phyloP scores from a whole-genome alignment of 1,140 invertebrate species.

The Drosophila arizonae region DNA sequence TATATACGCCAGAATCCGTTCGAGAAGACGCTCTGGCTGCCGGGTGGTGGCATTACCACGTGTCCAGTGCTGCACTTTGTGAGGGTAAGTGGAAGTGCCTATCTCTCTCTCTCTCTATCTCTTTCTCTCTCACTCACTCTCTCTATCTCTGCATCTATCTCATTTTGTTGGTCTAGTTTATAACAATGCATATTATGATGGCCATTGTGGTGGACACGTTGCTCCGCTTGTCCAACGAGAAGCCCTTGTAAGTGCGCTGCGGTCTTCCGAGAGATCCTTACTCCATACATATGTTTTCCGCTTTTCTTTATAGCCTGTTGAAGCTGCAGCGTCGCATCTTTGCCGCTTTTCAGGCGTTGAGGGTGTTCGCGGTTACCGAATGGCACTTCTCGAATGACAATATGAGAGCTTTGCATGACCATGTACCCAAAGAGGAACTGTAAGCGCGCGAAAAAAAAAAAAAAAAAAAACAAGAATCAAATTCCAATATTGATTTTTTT shows the following conservation, averaged over 20 bases:
- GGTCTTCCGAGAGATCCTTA: not conserved
- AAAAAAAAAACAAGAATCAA: not conserved
- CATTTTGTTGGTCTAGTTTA: conserved; percentile 47
- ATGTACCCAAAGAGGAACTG: conserved; percentile 86
- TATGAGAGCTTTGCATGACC: conserved; percentile 85
- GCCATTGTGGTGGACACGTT: conserved; percentile 68
- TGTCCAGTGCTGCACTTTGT: conserved; percentile 84
- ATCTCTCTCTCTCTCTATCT: not conserved
- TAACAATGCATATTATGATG: conserved; percentile 70
- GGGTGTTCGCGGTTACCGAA: conserved; percentile 91
- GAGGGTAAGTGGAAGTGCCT: conserved; percentile 69
- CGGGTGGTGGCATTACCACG: conserved; percentile 84
- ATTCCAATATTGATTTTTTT: too few species aligned
- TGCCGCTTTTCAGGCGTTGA: conserved; percentile 88
- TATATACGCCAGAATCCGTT: conserved; percentile 85
- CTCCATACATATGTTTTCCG: not conserved
- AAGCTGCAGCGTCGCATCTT: conserved; percentile 91
- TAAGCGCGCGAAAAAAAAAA: conserved; percentile 57
- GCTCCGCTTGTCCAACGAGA: conserved; percentile 85
- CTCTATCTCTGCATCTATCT: not conserved
- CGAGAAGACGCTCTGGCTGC: conserved; percentile 88
- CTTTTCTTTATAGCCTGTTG: conserved; percentile 85
- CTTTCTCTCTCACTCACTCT: not conserved
- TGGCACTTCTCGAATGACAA: conserved; percentile 93
- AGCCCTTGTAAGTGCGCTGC: conserved; percentile 88